A percentile compares a stretch with the other conserved stretches of the same genome.
Evolutionary conservation across 1,140 invertebrate species (phyloP).

Genomic region (Drosophila pruinosa): DNA sequence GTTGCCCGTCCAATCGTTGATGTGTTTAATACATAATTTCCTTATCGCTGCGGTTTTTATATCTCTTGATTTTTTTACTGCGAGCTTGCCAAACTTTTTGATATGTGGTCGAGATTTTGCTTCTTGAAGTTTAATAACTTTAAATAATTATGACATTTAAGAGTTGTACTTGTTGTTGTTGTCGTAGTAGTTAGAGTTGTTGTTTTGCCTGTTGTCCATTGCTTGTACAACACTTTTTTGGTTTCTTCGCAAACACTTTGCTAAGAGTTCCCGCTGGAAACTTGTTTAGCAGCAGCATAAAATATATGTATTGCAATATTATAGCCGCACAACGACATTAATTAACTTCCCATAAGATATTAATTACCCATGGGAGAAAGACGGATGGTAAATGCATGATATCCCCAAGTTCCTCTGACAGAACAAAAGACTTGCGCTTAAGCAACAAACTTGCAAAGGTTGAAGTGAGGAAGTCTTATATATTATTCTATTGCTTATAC

Average conservation of each 20-base stretch:
- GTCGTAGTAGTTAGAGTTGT: too few relatives aligned
- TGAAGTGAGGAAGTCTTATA: too few relatives aligned
- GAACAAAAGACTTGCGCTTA: constrained; percentile 18
- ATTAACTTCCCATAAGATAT: constrained; percentile 78
- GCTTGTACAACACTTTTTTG: constrained; percentile 25
- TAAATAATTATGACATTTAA: constrained; percentile 75
- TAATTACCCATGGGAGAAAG: constrained; percentile 62
- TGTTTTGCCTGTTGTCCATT: constrained; percentile 16
- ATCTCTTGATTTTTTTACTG: constrained; percentile 6
- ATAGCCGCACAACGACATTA: constrained; percentile 40
- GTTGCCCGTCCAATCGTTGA: constrained; percentile 64
- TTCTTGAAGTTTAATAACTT: constrained; percentile 76
- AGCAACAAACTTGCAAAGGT: not conserved
- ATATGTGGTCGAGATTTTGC: constrained; percentile 68
- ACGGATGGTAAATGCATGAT: constrained; percentile 17
- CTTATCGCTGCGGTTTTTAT: constrained; percentile 56
- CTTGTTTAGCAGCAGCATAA: constrained; percentile 39
- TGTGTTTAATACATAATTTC: constrained; percentile 79
- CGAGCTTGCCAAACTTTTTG: constrained; percentile 45
- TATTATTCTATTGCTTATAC: too few relatives aligned
- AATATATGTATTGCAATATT: constrained; percentile 35
- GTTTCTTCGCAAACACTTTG: constrained; percentile 52
- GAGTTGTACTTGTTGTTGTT: constrained; percentile 28
- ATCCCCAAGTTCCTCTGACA: not conserved
- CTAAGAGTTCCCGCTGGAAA: constrained; percentile 40